Percentiles rank a stretch among this genome's conserved stretches.
Evolutionary conservation across 2,797 vertebrate genomes (phyloP).

Genomic region (Acridotheres tristis): DNA sequence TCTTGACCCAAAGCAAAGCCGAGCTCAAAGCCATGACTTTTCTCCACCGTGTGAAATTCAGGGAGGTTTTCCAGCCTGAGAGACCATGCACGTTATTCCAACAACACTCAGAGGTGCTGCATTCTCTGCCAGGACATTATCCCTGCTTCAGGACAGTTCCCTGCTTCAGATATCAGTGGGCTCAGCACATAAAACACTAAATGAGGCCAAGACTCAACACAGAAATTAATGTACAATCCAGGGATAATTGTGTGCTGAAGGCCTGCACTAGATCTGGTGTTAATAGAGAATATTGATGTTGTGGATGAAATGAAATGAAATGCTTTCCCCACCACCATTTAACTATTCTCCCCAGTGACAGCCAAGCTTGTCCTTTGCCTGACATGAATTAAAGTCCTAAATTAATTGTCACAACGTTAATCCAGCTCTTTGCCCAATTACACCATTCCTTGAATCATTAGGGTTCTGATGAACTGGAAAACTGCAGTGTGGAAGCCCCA

Average conservation of each 20-base stretch:
- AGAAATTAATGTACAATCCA: background rate
- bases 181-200: background rate
- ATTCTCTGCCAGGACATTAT: background rate
- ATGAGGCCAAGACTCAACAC: background rate
- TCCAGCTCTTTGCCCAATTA: background rate
- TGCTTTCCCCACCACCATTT: background rate
- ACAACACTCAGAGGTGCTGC: background rate
- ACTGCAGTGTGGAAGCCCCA: background rate
- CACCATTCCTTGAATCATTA: background rate
- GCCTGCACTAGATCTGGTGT: background rate
- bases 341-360: background rate
- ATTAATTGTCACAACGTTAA: background rate
- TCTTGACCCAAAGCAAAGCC: background rate
- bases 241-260: background rate
- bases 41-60: background rate
- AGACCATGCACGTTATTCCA: background rate
- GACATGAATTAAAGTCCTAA: background rate
- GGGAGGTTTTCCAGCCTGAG: background rate
- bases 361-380: background rate
- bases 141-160: background rate
- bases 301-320: background rate
- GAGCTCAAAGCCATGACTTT: background rate
- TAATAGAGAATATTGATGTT: background rate
- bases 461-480: background rate
- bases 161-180: background rate